Evolutionary conservation across 2,113 vertebrate species (phyloP).

Genomic region (Drymodes brunneopygia): DNA sequence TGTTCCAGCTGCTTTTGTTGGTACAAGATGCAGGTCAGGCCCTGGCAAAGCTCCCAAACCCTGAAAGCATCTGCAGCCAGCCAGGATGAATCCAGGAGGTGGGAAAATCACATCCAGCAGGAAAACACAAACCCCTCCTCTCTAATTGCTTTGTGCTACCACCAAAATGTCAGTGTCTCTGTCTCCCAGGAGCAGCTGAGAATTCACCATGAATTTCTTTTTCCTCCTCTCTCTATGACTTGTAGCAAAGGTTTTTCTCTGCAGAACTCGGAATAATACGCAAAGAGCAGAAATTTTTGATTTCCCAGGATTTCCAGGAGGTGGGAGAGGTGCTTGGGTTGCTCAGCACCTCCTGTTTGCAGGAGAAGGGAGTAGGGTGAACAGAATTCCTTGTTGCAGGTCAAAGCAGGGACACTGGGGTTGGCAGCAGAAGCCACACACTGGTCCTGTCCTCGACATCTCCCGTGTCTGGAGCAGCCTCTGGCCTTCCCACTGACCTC

Average conservation of each 20-base stretch:
- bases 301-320: conserved; percentile 21
- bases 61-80: neutral
- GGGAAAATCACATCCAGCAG: neutral
- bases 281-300: no score
- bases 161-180: no score
- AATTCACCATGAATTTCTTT: no score
- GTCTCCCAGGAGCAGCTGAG: no score
- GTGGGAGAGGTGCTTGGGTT: neutral
- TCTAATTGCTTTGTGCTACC: neutral
- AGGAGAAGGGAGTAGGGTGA: neutral
- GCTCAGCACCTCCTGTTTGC: conserved; percentile 2
- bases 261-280: no score
- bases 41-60: neutral
- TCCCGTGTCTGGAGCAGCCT: neutral
- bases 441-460: rapidly evolving
- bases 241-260: no score
- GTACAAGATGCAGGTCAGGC: neutral
- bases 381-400: neutral
- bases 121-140: neutral
- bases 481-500: neutral
- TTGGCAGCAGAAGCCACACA: neutral
- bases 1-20: neutral
- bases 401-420: neutral
- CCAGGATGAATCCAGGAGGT: neutral
- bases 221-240: no score